Percentiles rank a stretch among this genome's conserved stretches.
phyloP scores from a whole-genome alignment of 2,113 vertebrate genomes.

The Setophaga kirtlandii region DNA sequence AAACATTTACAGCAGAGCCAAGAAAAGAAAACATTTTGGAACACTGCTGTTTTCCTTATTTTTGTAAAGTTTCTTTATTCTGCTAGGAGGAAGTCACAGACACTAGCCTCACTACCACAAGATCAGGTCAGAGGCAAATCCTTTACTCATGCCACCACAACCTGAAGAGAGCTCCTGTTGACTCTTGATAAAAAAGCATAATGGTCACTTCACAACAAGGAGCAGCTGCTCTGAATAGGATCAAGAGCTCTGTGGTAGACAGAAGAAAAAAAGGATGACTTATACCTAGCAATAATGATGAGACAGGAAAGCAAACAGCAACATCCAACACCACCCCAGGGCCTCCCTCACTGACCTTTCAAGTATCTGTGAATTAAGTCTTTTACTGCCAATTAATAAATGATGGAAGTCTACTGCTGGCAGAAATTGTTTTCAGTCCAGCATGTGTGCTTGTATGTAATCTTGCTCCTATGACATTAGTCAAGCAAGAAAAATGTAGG shows the following conservation, averaged over 20 bases:
- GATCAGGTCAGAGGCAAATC: not conserved
- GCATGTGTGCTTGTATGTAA: not conserved
- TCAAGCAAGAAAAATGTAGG: not conserved
- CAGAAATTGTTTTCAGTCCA: conserved; percentile 6
- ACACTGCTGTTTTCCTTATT: not conserved
- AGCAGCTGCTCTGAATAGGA: not conserved
- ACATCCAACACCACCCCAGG: not conserved
- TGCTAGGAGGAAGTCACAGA: not conserved
- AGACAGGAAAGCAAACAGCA: not conserved
- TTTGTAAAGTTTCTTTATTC: not conserved
- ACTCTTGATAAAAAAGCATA: not conserved
- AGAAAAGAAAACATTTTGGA: not conserved
- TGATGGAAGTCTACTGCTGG: not conserved
- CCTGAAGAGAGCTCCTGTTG: not conserved
- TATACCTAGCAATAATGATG: not conserved
- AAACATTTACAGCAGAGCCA: not conserved
- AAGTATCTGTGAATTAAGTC: not conserved
- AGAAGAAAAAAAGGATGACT: not conserved
- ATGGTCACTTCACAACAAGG: not conserved
- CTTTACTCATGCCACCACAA: accelerated
- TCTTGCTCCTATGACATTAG: not conserved
- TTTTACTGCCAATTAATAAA: conserved; percentile 20
- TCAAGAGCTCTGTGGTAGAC: not conserved
- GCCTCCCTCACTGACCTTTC: not conserved
- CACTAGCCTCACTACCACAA: not conserved